Conservation (phyloP, 2,888 invertebrate genomes). For the Pycnomerus fuliginosus region DNA sequence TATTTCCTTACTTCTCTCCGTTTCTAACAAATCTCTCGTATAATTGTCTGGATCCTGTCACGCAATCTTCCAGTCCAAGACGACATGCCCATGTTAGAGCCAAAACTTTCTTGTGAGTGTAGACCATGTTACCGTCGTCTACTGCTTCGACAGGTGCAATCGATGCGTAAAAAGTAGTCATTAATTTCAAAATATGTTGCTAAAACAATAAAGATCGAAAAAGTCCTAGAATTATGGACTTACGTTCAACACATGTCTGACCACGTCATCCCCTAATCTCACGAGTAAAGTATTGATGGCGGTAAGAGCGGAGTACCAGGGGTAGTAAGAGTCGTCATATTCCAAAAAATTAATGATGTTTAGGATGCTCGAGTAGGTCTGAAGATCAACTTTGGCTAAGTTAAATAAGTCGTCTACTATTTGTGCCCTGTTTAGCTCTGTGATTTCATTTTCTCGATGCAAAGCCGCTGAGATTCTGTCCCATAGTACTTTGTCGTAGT, state of each 20-base stretch:
- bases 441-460: constrained; percentile 39
- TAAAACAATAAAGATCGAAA: constrained; percentile 30
- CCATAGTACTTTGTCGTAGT: constrained; percentile 72
- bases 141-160: neutral
- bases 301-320: constrained; percentile 66
- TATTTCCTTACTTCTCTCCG: constrained; percentile 1
- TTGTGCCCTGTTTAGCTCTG: constrained; percentile 70
- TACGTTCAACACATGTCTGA: too few species aligned
- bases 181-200: constrained; percentile 28
- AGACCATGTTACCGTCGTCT: constrained; percentile 37
- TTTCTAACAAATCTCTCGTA: neutral
- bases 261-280: constrained; percentile 15
- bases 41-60: neutral
- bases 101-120: neutral
- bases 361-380: constrained; percentile 60
- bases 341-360: constrained; percentile 66
- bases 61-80: neutral
- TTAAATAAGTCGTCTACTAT: constrained; percentile 72
- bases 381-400: constrained; percentile 58
- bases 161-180: neutral
- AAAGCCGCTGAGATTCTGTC: constrained; percentile 56
- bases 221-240: neutral
- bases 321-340: constrained; percentile 66
- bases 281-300: constrained; percentile 31
- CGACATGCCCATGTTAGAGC: neutral